These are phyloP conservation scores for Alentia gelatinosa DNA, from an alignment of 2,888 invertebrate genomes.

Conservation along the genomic window DNA sequence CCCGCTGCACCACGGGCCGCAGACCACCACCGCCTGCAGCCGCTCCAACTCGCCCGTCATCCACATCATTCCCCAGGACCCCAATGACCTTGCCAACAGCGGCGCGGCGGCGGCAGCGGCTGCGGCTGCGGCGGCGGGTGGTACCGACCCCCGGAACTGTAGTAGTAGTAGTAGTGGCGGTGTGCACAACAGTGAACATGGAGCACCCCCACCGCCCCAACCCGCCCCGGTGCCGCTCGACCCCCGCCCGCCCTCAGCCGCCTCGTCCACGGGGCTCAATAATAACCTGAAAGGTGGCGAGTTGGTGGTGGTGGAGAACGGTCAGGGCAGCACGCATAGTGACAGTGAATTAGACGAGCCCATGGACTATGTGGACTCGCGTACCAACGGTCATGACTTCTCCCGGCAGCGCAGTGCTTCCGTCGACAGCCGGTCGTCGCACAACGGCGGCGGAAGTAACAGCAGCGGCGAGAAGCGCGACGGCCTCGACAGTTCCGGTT, in stretches of 20 bases:
- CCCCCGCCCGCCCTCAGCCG: not conserved
- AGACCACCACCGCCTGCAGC: not conserved
- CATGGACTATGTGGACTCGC: not conserved
- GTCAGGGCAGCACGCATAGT: not conserved
- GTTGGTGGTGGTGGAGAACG: slow-evolving; percentile 21
- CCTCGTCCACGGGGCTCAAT: not conserved
- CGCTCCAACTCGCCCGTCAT: slow-evolving; percentile 45
- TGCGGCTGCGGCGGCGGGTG: not conserved
- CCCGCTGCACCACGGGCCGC: slow-evolving; percentile 56
- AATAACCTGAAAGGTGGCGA: not conserved
- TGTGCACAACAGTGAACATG: not conserved
- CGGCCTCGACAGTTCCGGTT: slow-evolving; percentile 24
- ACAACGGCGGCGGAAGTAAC: slow-evolving; percentile 2
- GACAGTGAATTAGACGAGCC: slow-evolving; percentile 43
- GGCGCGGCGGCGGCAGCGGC: not conserved
- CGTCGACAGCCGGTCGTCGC: slow-evolving; percentile 35
- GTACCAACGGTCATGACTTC: slow-evolving; percentile 38
- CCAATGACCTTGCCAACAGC: slow-evolving; percentile 12
- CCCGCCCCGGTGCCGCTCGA: too few species aligned
- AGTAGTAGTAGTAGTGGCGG: not conserved
- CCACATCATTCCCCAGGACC: slow-evolving; percentile 52
- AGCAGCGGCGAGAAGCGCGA: slow-evolving; percentile 19
- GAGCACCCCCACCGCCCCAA: not conserved
- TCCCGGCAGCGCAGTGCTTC: slow-evolving; percentile 40
- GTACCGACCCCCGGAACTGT: not conserved